Percentiles rank a stretch among this genome's conserved stretches.
Evolutionary conservation across 2,113 vertebrate genomes (phyloP).

Genomic region (Eleginops maclovinus): DNA sequence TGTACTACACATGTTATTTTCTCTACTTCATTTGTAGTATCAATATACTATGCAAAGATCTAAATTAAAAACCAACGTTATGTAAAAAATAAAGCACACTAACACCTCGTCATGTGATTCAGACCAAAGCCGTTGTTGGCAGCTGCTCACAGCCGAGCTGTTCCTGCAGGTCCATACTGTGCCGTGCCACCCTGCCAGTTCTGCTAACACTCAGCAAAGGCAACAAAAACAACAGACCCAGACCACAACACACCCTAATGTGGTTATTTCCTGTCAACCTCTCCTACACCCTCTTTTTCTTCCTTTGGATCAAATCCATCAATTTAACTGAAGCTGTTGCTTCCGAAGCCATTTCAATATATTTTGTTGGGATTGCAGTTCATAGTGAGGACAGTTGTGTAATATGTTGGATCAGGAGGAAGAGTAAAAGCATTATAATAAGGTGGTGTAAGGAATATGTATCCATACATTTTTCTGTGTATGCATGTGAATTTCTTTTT

Average conservation of each 20-base stretch:
- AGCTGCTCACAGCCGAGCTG: conserved; percentile 11
- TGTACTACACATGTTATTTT: not conserved
- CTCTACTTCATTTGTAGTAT: not conserved
- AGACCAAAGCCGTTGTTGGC: conserved; percentile 19
- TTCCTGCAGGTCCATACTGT: conserved; percentile 38
- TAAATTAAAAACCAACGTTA: not conserved
- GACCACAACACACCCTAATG: conserved; percentile 17
- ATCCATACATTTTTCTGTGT: no score
- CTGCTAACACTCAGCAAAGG: conserved; percentile 53
- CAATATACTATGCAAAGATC: conserved; percentile 7
- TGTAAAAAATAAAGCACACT: not conserved
- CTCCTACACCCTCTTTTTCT: not conserved
- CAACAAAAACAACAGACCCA: conserved; percentile 48
- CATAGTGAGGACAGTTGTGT: no score
- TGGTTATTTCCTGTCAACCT: not conserved
- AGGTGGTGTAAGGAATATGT: no score
- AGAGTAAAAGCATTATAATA: no score
- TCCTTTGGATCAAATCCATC: no score
- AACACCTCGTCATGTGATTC: conserved; percentile 19
- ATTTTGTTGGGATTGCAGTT: no score
- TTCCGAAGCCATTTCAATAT: no score
- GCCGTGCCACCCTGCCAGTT: conserved; percentile 23
- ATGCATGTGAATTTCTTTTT: no score
- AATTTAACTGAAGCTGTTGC: no score
- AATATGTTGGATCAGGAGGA: no score